Base-by-base conservation (phyloP, 2,113 vertebrate genomes). In the Rhadina sibilatrix region DNA sequence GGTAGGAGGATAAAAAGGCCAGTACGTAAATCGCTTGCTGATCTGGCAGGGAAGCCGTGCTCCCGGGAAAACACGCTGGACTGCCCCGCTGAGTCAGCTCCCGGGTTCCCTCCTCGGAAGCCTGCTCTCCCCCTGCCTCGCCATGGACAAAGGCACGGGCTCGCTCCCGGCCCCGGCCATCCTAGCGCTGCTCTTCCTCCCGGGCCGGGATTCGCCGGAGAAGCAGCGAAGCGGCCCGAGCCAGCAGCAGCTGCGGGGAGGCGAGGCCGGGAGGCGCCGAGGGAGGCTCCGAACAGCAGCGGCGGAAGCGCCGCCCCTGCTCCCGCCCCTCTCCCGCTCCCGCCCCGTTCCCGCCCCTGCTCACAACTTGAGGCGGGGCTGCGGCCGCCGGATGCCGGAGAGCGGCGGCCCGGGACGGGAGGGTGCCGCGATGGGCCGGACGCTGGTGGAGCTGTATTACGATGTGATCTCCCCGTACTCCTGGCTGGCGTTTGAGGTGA, bases 21-120 rank as follows among this genome's bases (percentile, higher is more conserved):
- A 20, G 22, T 0, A 56, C 9, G 6, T 46, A 19, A 65, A 37
- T 28, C 16, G 30, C 15, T 30, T 6, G 63, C 20, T 21, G 30
- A 7, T 30, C 95, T 97, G 28, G 98, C 97, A 83, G 97, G 98
- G 76, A 97, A 98, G 97, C 98, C 98, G 95, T 89, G 98, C 96
- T 98, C 98, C 86, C 95, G 97, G 69, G 98, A 97, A 89, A 98
- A 97, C 92, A 97, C 95, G 68, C 88, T 87, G 87, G 96, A 80
- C 84, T 90, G 96, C 83, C 91, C 95, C 80, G 49, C 53, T 2
- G 20, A 63, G 23, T 9, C 54, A 22, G 47, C 83, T 72, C 35
- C 97, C 89, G 71, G 83, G 78, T 84, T 92, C 96, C 92, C 97
- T 82, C 54, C 87, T 86, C 60, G 60, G 83, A 42, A 50, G 31